Conservation (phyloP, 2,113 vertebrate genomes). For the Scolopax mira region DNA sequence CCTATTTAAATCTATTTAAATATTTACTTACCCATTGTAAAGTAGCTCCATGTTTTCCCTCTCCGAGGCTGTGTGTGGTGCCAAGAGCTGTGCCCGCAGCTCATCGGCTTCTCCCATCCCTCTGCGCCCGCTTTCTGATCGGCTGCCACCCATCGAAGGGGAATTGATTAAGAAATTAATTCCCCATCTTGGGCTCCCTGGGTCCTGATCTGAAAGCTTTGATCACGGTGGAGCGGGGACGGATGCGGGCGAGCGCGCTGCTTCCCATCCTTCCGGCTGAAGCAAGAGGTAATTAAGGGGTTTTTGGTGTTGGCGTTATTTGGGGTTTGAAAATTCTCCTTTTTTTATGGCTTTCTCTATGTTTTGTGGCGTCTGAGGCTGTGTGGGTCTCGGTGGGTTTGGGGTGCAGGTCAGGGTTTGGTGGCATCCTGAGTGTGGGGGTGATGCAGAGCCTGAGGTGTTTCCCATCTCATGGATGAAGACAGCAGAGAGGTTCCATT, state of each 20-base stretch:
- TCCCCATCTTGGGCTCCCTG: background rate
- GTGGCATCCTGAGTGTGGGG: background rate
- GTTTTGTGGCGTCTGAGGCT: background rate
- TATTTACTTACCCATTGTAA: background rate
- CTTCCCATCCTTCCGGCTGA: background rate
- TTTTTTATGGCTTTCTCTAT: fast-evolving
- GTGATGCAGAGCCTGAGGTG: background rate
- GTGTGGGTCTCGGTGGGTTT: fast-evolving
- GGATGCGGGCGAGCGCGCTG: background rate
- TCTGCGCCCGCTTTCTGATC: background rate
- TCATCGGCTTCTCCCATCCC: background rate
- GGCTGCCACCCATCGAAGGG: background rate
- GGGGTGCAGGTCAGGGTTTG: background rate
- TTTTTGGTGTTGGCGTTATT: background rate
- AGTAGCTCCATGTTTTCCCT: background rate
- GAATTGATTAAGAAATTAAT: conserved; percentile 9
- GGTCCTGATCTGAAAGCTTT: background rate
- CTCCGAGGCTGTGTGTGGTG: background rate
- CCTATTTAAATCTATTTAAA: conserved; percentile 32
- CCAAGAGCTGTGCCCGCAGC: background rate
- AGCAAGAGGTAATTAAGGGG: background rate
- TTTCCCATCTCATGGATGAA: background rate
- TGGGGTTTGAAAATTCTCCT: background rate
- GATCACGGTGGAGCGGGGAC: background rate
- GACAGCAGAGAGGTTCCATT: background rate